Base-by-base conservation (phyloP, 1,140 invertebrate species). In the Drosophila cardini region DNA sequence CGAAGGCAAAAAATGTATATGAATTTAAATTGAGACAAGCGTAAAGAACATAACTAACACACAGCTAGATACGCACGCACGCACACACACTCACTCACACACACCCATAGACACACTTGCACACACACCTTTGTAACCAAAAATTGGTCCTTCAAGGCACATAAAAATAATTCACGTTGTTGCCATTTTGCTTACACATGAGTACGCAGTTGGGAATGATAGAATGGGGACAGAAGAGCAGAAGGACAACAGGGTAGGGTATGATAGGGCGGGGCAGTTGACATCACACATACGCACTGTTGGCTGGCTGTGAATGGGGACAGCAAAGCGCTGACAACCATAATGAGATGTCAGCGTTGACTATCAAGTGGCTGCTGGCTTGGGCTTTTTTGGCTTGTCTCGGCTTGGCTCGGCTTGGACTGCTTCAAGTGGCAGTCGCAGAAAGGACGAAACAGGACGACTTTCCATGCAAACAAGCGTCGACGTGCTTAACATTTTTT, bases 401-500 rank as follows among this genome's bases (percentile, higher is more conserved):
- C 64, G 21, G 21, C n/a, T 73, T 60, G 64, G 26, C 46, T 76
- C 61, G 75, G 52, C 15, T 86, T 76, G 83, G 80, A 78, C 80
- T 79, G 76, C 48, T 80, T 80, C 84, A 89, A 90, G 84, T 80
- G 77, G n/a, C 16, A 57, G 53, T 57, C 32, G 56, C 52, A 65
- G 63, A 55, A 68, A 42, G 40, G 26, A 57, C 57, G 30, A 30
- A 43, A 38, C 38, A 50, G 34, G 57, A 64, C 77, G 64, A 80
- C 53, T 43, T 50, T 53, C 16, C 76, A 84, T 76, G 76, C 80
- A 86, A 85, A 86, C 74, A 72, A 78, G 74, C 74, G 65, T 77
- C 73, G 77, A 87, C 84, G 84, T 89, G 84, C 85, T 89, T 74
- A 89, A 84, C 85, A 89, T 90, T 89, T 89, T 87, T 90, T 89